Conservation (phyloP, 2,113 vertebrate genomes). For the rabbit (Oryctolagus cuniculus) region mOryCun1.1 NC_091438.1:153601001-153601500, state of each 20-base stretch:
- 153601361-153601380: no score
- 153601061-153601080: neutral
- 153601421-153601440: slow-evolving; percentile 89
- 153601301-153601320: no score
- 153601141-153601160: no score
- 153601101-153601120: neutral
- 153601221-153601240: neutral
- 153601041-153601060: neutral
- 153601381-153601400: slow-evolving; percentile 91
- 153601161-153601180: neutral
- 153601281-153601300: neutral
- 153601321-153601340: no score
- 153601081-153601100: neutral
- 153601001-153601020: no score
- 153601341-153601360: no score
- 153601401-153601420: slow-evolving; percentile 91
- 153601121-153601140: neutral
- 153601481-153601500: neutral
- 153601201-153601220: neutral
- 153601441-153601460: slow-evolving; percentile 84
- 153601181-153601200: neutral
- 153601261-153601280: neutral
- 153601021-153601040: neutral
- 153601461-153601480: neutral
- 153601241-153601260: neutral